phyloP scores from a whole-genome alignment of 1,140 invertebrate genomes.

The Aradophagus sp. region DNA sequence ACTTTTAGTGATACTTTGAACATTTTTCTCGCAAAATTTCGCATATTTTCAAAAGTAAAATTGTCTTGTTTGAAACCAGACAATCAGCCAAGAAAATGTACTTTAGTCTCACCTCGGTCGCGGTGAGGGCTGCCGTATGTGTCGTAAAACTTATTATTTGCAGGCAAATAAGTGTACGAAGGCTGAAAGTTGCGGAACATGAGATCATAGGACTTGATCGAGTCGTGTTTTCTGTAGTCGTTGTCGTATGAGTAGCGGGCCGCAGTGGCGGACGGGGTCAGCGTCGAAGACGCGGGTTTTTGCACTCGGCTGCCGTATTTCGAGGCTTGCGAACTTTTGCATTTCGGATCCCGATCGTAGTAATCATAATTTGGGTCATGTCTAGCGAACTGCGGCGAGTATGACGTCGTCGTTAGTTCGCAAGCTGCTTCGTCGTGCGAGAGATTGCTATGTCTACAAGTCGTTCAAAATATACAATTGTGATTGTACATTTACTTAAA shows the following conservation, averaged over 20 bases:
- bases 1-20: too few species aligned
- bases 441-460: conserved; percentile 65
- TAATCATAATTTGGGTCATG: conserved; percentile 83
- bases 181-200: conserved; percentile 26
- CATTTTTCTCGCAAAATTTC: too few species aligned
- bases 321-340: conserved; percentile 15
- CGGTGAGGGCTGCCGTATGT: conserved; percentile 27
- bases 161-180: conserved; percentile 23
- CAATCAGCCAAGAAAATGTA: conserved; percentile 26
- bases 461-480: neutral
- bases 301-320: conserved; percentile 8
- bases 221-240: conserved; percentile 14
- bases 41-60: too few species aligned
- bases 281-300: neutral
- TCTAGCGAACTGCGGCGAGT: conserved; percentile 74
- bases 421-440: conserved; percentile 80
- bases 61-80: neutral
- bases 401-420: conserved; percentile 82
- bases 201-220: conserved; percentile 35
- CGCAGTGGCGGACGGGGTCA: too few species aligned
- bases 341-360: conserved; percentile 81
- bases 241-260: conserved; percentile 1
- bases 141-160: conserved; percentile 19
- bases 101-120: conserved; percentile 38
- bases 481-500: conserved; percentile 5